Evolutionary conservation across 2,888 invertebrate genomes (phyloP), one percentile per base, ranked within the genome.

Genomic region (Poecilus cupreus): DNA sequence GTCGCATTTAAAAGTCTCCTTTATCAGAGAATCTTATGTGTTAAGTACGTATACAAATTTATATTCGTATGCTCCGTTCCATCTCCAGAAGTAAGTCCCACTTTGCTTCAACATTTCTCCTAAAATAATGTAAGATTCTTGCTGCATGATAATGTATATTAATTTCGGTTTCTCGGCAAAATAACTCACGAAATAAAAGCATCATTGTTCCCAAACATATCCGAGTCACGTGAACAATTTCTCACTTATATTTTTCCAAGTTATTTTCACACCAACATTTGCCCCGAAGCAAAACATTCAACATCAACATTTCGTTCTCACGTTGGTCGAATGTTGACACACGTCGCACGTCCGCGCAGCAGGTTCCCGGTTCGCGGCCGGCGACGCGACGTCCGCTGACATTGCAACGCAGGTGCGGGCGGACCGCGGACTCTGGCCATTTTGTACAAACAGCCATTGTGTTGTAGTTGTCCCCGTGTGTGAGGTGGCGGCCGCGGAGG

Each of bases 371-470:
- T 54, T 8, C 20, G 20, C 20, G 20, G 54, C 22, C 11, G 22
- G 16, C 20, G 54, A 54, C 11, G 54, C 54, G 54, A 20, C 22
- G 22, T 8, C 8, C 22, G 22, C 54, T 11, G 54, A 18, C 18
- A 54, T 54, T 20, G 54, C 20, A 20, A 32, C 18, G 11, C 20
- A 20, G 54, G 20, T 54, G 54, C 54, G 54, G 54, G 54, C 54
- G 54, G 54, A 20, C 54, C 18, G 18, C 54, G 54, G 20, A 54
- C 4, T 32, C 54, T 20, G 22, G 32, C 32, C 32, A 32, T 32
- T 32, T 32, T 54, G 20, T 20, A 54, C 54, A 54, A 54, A 20
- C 54, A 54, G 18, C 54, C 54, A 54, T 54, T 54, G 54, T 54
- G 20, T 18, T 49, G 49, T 32, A 32, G 32, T 32, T 32, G 32